Evolutionary conservation across 2,888 invertebrate species (phyloP).

Genomic region (Sarcophaga carnaria): DNA sequence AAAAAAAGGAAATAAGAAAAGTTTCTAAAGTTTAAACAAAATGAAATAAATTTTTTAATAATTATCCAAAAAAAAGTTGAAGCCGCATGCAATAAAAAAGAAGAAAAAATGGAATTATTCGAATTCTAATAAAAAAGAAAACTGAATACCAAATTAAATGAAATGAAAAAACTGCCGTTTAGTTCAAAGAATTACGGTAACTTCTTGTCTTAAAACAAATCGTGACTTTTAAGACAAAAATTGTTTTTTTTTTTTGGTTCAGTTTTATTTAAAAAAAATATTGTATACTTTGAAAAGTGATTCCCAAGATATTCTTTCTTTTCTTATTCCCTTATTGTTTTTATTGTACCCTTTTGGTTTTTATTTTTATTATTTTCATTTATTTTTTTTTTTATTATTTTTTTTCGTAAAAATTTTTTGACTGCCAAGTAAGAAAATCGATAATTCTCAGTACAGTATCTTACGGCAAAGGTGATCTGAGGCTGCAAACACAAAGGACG

Average conservation of each 20-base stretch:
- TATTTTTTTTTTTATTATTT: neutral
- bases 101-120: too few relatives aligned
- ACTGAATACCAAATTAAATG: neutral
- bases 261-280: neutral
- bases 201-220: too few relatives aligned
- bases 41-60: neutral
- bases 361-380: too few relatives aligned
- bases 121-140: neutral
- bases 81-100: neutral
- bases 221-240: too few relatives aligned
- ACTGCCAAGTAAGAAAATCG: slow-evolving; percentile 76
- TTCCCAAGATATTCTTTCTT: neutral
- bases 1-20: slow-evolving; percentile 26
- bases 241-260: neutral
- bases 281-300: too few relatives aligned
- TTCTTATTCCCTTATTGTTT: neutral
- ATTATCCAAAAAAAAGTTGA: neutral
- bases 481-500: slow-evolving; percentile 66
- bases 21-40: neutral
- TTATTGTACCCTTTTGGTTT: neutral
- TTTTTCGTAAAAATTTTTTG: slow-evolving; percentile 56
- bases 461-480: slow-evolving; percentile 80
- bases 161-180: neutral
- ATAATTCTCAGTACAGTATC: slow-evolving; percentile 80
- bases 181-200: neutral